A percentile compares a stretch with the other conserved stretches of the same genome.
phyloP scores from a whole-genome alignment of 2,888 invertebrate species.

The Caenorhabditis becei region DNA sequence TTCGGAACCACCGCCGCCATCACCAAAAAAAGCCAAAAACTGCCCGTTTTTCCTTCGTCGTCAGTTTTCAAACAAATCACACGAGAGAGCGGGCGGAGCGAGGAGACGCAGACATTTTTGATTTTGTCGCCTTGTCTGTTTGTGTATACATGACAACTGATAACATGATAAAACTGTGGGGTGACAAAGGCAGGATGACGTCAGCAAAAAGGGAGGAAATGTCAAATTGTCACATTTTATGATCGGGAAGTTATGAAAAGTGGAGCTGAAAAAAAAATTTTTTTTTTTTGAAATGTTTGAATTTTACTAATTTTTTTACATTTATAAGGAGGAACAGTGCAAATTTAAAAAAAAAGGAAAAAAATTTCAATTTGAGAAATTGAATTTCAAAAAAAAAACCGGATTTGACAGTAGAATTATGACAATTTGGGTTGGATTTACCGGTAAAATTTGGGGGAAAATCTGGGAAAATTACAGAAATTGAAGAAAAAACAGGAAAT shows the following conservation, averaged over 20 bases:
- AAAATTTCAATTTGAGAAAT: too few species aligned
- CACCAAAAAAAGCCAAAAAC: not conserved
- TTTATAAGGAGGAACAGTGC: too few species aligned
- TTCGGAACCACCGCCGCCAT: constrained; percentile 26
- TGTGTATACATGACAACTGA: not conserved
- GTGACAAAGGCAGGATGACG: not conserved
- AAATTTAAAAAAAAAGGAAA: too few species aligned
- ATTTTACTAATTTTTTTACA: too few species aligned
- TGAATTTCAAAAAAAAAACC: too few species aligned
- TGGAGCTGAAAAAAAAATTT: too few species aligned
- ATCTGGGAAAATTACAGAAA: not conserved
- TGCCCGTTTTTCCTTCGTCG: not conserved
- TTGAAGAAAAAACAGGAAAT: not conserved
- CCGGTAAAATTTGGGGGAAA: too few species aligned
- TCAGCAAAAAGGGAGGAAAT: not conserved
- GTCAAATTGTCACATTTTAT: not conserved
- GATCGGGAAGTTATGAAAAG: too few species aligned
- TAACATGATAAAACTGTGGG: not conserved
- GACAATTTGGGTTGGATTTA: too few species aligned
- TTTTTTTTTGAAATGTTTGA: too few species aligned
- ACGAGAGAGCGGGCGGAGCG: not conserved
- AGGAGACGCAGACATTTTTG: not conserved
- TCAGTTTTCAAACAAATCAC: constrained; percentile 14
- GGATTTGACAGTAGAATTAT: too few species aligned
- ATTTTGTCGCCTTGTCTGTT: not conserved